Conservation (phyloP, 2,888 invertebrate genomes). For the Aproaerema taeniolella region DNA sequence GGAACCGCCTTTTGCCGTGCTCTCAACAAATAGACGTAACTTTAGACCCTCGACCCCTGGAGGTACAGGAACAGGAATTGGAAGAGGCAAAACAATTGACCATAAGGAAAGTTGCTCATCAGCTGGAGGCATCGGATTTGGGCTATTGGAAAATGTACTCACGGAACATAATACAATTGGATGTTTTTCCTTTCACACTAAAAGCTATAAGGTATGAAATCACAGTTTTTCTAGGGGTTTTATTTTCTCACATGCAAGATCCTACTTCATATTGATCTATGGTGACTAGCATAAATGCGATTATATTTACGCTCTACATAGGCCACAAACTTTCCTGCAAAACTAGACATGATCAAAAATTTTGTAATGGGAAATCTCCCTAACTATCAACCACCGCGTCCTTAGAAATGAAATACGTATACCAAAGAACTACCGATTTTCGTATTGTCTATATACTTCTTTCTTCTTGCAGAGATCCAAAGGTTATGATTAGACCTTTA, state of each 20-base stretch:
- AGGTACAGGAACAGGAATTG: constrained; percentile 77
- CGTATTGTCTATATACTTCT: neutral
- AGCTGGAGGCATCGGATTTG: constrained; percentile 82
- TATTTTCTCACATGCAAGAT: too few relatives aligned
- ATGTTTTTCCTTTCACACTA: constrained; percentile 80
- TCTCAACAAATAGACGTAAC: constrained; percentile 81
- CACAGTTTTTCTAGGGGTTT: too few relatives aligned
- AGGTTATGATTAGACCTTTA: constrained; percentile 73
- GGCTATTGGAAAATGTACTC: constrained; percentile 79
- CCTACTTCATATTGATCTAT: too few relatives aligned
- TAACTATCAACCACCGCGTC: too few relatives aligned
- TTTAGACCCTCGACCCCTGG: constrained; percentile 81
- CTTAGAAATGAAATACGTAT: too few relatives aligned
- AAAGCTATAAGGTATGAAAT: constrained; percentile 73
- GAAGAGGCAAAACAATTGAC: constrained; percentile 80
- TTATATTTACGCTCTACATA: neutral
- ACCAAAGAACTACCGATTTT: too few relatives aligned
- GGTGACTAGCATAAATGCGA: neutral
- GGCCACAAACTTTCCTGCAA: too few relatives aligned
- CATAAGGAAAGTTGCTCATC: constrained; percentile 80
- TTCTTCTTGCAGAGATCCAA: constrained; percentile 57
- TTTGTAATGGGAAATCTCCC: too few relatives aligned
- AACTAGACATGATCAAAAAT: too few relatives aligned
- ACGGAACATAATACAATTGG: constrained; percentile 81
- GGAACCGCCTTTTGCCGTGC: constrained; percentile 77